Conservation (phyloP, 2,113 vertebrate species). For the Oryzias curvinotus region DNA sequence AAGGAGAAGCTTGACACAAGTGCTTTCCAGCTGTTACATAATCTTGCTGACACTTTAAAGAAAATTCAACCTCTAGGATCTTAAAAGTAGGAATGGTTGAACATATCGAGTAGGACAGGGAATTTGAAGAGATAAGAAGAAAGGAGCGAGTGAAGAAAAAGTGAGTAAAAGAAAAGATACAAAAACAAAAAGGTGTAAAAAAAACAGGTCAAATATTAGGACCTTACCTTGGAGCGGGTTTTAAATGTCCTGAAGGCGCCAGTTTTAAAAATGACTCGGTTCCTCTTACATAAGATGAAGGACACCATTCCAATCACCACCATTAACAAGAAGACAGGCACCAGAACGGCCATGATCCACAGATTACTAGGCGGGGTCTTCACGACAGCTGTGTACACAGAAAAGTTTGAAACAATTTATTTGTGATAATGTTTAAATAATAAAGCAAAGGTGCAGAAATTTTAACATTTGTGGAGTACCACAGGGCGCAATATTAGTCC, state of each 20-base stretch:
- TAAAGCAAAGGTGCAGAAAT: background rate
- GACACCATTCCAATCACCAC: conserved; percentile 94
- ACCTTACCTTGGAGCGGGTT: conserved; percentile 87
- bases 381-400: conserved; percentile 84
- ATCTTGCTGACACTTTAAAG: conserved; percentile 3
- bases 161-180: background rate
- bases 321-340: conserved; percentile 88
- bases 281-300: conserved; percentile 91
- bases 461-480: background rate
- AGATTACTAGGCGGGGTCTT: conserved; percentile 93
- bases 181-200: background rate
- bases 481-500: background rate
- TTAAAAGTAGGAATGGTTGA: background rate
- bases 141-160: background rate
- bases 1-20: conserved; percentile 42
- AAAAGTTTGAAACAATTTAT: conserved; percentile 3
- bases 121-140: conserved; percentile 6
- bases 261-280: conserved; percentile 92
- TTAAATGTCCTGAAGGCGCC: conserved; percentile 91
- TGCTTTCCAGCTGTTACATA: conserved; percentile 19
- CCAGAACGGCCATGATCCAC: conserved; percentile 95
- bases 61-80: conserved; percentile 2
- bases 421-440: background rate
- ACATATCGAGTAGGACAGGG: background rate
- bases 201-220: background rate